Conservation (phyloP, 2,113 vertebrate genomes). For the Ovibos moschatus region DNA sequence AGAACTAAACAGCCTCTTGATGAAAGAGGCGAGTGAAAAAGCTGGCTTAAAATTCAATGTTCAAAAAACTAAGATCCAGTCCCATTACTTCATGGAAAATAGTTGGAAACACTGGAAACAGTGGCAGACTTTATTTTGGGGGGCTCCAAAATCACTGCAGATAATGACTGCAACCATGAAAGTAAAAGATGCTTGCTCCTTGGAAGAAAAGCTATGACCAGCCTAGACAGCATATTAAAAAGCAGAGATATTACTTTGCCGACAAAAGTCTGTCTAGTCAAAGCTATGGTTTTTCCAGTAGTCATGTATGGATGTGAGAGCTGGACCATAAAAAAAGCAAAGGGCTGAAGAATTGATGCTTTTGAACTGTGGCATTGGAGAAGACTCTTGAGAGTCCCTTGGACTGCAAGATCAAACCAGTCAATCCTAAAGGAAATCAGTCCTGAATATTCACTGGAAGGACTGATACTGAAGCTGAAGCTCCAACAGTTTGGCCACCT, state of each 20-base stretch:
- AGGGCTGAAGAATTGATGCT: neutral
- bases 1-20: neutral
- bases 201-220: neutral
- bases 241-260: neutral
- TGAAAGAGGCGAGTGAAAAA: neutral
- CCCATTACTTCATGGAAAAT: neutral
- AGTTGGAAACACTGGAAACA: neutral
- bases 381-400: neutral
- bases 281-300: neutral
- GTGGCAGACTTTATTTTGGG: neutral
- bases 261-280: neutral
- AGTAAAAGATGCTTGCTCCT: neutral
- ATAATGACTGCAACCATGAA: neutral
- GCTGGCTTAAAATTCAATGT: neutral
- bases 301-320: neutral
- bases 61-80: neutral
- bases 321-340: neutral
- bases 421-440: neutral
- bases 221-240: neutral
- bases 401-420: neutral
- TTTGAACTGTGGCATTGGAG: neutral
- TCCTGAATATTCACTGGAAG: neutral
- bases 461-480: neutral
- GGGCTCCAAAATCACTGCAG: neutral
- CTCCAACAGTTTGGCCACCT: neutral